Percentiles rank a stretch among this genome's conserved stretches.
Evolutionary conservation across 1,140 invertebrate genomes (phyloP).

Genomic region (Leptinotarsa texana): DNA sequence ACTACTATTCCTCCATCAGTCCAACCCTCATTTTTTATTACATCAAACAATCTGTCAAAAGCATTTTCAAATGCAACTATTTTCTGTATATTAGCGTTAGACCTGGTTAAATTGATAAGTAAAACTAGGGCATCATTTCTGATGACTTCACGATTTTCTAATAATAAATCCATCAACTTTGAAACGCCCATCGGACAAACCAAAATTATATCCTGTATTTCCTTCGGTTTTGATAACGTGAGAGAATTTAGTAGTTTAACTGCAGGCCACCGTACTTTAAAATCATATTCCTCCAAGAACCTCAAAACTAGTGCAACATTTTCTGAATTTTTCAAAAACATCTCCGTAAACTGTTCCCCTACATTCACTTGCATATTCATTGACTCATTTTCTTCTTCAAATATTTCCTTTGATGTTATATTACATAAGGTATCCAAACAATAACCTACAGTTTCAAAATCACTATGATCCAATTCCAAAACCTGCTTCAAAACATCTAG

Average conservation of each 20-base stretch:
- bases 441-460: constrained; percentile 91
- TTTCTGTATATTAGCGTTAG: constrained; percentile 98
- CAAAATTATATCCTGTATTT: constrained; percentile 94
- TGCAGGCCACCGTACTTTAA: constrained; percentile 84
- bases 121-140: constrained; percentile 93
- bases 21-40: constrained; percentile 89
- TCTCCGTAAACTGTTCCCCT: constrained; percentile 97
- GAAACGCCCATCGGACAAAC: constrained; percentile 97
- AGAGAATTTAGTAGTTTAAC: constrained; percentile 84
- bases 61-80: constrained; percentile 99
- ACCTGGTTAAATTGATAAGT: constrained; percentile 91
- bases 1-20: constrained; percentile 97
- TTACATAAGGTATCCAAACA: constrained; percentile 90
- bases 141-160: constrained; percentile 93
- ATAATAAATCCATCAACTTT: constrained; percentile 94
- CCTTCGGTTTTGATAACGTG: constrained; percentile 79
- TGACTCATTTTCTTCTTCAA: constrained; percentile 77
- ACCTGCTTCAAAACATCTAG: constrained; percentile 85
- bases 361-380: constrained; percentile 56
- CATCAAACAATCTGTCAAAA: constrained; percentile 93
- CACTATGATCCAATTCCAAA: constrained; percentile 80
- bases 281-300: constrained; percentile 95
- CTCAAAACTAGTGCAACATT: constrained; percentile 84
- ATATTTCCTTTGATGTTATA: constrained; percentile 81
- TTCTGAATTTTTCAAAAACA: constrained; percentile 91